Evolutionary conservation across 2,797 vertebrate species (phyloP), one percentile per base, ranked within the genome.

Genomic region (Helicolenus hilgendorfi): DNA sequence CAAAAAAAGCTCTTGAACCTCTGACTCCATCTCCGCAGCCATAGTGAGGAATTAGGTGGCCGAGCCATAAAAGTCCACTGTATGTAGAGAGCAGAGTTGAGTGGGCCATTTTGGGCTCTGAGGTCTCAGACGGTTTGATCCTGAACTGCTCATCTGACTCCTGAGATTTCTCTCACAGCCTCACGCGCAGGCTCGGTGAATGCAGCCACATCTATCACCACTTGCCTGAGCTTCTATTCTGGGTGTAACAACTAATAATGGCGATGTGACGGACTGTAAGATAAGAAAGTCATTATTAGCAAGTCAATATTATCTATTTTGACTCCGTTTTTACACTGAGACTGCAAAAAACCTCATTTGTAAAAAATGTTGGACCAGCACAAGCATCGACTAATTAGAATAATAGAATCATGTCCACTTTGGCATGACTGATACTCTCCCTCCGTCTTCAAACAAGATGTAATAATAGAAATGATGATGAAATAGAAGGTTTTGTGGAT

Each of bases 141-240:
- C 78, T 81, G 79, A 96, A 92, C 87, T 92, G 91, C 89, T 95
- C 83, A 79, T 86, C 84, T 83, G 89, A 91, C 91, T 94, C 81
- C 45, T 59, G 78, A 86, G 91, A 88, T 75, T 89, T 92, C 80
- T 85, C 84, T 89, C 56, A 18, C 14, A 71, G 73, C 11, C 79
- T 86, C 71, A 24, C 11, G 78, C 58, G 26, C 65, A 74, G 53
- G 22, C 81, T 81, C 4, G 5, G 29, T 60, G 55, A 89, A 81
- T 33, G 63, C 73, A 85, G 70, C 72, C 84, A 56, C 75, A 69
- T 93, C 70, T 76, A 83, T 89, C 85, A 86, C 63, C 41, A 22
- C 69, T 53, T 78, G 73, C 62, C 72, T 2, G 26, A 85, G 65
- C 72, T 62, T 91, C 79, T 88, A 81, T 88, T 89, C 80, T 62